These are phyloP conservation scores for Perdita meconis DNA, from an alignment of 2,888 invertebrate species.

Conservation along the genomic window DNA sequence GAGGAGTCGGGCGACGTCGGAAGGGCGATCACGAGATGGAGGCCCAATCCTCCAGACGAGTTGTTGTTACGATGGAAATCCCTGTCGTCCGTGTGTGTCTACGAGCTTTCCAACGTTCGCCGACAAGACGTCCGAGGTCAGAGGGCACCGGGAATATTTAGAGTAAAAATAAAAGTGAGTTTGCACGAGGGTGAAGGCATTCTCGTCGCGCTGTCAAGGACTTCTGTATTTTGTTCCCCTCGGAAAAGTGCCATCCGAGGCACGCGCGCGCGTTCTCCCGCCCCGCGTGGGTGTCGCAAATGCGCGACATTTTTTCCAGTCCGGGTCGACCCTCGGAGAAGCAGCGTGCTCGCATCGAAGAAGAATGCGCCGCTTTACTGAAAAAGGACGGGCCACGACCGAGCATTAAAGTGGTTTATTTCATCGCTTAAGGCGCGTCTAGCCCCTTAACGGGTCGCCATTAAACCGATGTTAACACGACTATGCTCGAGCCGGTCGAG, in stretches of 20 bases:
- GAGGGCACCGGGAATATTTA: slow-evolving; percentile 34
- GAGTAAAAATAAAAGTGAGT: slow-evolving; percentile 49
- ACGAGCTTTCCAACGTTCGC: neutral
- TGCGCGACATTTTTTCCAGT: slow-evolving; percentile 31
- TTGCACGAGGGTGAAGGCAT: slow-evolving; percentile 20
- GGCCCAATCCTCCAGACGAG: neutral
- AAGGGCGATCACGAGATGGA: neutral
- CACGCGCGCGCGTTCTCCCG: neutral
- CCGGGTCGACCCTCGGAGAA: slow-evolving; percentile 11
- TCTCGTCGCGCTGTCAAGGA: slow-evolving; percentile 1
- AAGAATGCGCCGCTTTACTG: slow-evolving; percentile 40
- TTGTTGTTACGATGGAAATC: neutral
- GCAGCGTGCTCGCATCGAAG: slow-evolving; percentile 31
- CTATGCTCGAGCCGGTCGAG: slow-evolving; percentile 2
- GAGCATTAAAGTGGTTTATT: slow-evolving; percentile 64
- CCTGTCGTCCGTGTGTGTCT: slow-evolving; percentile 6
- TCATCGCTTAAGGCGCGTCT: slow-evolving; percentile 56
- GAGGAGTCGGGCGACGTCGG: neutral
- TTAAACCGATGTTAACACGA: slow-evolving; percentile 72
- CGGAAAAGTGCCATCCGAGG: neutral
- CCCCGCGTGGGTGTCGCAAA: slow-evolving; percentile 32
- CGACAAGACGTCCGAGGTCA: neutral
- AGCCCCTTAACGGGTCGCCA: slow-evolving; percentile 58
- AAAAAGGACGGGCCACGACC: slow-evolving; percentile 43
- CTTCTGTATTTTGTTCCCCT: neutral